A percentile compares a stretch with the other conserved stretches of the same genome.
These are phyloP conservation scores for Alethe diademata DNA, from an alignment of 2,113 vertebrate species.

Conservation along the genomic window DNA sequence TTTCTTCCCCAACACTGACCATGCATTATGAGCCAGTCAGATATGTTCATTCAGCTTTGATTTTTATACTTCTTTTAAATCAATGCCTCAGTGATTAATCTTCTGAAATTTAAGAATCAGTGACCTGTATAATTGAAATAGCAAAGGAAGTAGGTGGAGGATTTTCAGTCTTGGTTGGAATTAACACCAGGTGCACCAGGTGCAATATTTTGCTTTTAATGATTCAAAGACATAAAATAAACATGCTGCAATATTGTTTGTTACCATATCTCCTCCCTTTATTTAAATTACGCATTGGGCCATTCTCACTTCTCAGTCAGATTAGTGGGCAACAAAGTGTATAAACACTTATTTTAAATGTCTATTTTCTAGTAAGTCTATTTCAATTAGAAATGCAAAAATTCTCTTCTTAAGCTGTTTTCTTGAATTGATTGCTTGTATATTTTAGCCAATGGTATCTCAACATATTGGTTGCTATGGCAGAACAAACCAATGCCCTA, in stretches of 20 bases:
- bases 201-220: conserved; percentile 20
- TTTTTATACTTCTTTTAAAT: conserved; percentile 67
- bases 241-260: neutral
- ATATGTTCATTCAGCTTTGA: conserved; percentile 64
- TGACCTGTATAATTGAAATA: conserved; percentile 30
- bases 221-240: conserved; percentile 15
- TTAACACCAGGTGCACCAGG: neutral
- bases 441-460: neutral
- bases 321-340: neutral
- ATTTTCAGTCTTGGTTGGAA: conserved; percentile 43
- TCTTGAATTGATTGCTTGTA: neutral
- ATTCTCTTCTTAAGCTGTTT: neutral
- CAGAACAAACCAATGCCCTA: neutral
- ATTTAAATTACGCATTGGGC: neutral
- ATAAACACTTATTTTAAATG: neutral
- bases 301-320: neutral
- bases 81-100: conserved; percentile 63
- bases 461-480: neutral
- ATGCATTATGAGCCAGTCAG: conserved; percentile 68
- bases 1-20: conserved; percentile 63
- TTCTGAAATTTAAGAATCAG: conserved; percentile 52
- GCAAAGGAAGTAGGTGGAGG: neutral
- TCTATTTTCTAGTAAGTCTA: neutral
- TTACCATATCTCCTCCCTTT: neutral
- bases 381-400: neutral